Base-by-base conservation (phyloP, 53 echinoderm and acorn worm species). In the Luidia sarsii region DNA sequence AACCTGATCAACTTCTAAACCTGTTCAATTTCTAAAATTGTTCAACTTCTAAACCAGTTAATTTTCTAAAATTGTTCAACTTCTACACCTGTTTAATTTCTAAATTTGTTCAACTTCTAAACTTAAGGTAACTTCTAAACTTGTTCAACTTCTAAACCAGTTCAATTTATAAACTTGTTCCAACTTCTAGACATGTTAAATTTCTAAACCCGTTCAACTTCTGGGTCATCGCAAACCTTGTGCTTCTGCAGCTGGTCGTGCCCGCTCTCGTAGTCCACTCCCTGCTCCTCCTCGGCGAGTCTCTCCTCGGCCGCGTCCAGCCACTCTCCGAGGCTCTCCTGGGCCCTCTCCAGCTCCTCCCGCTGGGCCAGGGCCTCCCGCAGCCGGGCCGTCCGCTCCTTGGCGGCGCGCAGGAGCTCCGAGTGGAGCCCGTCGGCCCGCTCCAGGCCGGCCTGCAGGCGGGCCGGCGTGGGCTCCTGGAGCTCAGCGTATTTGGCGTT, bases 401-500 rank as follows among this genome's bases (percentile, higher is more conserved):
- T 87, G 66, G 86, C 72, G 31, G 87, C 85, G 30, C 89, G 87
- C 7, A 91, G 70, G 18, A 99, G 84, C 60, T 87, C 66, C 21
- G 83, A 65, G 67, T 99, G 91, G 21, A 93, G 64, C 21, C 87
- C 57, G 39, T 91, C 99, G 48, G 94, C 87, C 28, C 55, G 52
- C 68, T 94, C 91, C 15, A 99, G 80, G 33, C 87, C 73, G 20
- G 63, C 79, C 39, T 89, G 89, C 22, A 99, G 84, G 24, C 70
- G 19, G 1, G 74, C 65, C 1, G 94, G 89, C n/a, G 94, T 86
- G n/a, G 88, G 87, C 38, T 99, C 99, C 20, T 62, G 85, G 16
- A 99, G 56, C 63, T 94, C 94, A 2, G 74, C 94, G 36, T 89
- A 91, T 48, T 91, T 91, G 57, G 94, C 94, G 43, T 91, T 89